Evolutionary conservation across 30 jellyfish, hydroid and myxozoan genomes (phyloP), one percentile per base, ranked within the genome.

Genomic region (Turritopsis dohrnii): DNA sequence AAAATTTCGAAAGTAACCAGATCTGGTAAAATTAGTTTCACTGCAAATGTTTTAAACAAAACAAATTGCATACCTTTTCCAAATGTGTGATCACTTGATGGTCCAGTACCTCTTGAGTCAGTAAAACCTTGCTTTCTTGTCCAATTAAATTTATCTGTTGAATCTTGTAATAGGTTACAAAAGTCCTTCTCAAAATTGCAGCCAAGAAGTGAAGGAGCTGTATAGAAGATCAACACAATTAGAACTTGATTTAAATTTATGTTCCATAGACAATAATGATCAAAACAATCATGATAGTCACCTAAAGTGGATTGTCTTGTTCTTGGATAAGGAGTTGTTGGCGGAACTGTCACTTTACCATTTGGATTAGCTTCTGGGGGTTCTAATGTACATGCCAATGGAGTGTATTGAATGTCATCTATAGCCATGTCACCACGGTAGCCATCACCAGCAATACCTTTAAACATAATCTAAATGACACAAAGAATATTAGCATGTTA

Each of bases 331-430:
- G 95, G 89, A 7, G 98, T 93, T 54, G 88, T 88, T 65, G 98
- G 98, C 30, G 79, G 76, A 5, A 89, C 81, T 3, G 96, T 87
- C 0, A 87, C 90, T 1, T 86, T 94, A 24, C 96, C 96, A 54
- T 88, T 93, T 7, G 98, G 98, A 72, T 93, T 83, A 25, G 98
- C 98, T 41, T 88, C 92, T 24, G 98, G 95, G 3, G 98, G 98
- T 71, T 83, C 93, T 5, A 88, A 66, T 29, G 92, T 75, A 74
- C 98, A 93, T n/a, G 90, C 73, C 41, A 83, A 89, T 8, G 81
- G 74, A 65, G 94, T 84, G 41, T 85, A 79, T 65, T 88, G 98
- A 65, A 93, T 85, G 69, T 93, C 98, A 66, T 93, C 98, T 28
- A 93, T 74, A 66, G 98, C 96, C 18, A 93, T 93, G 69, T 93